phyloP scores from a whole-genome alignment of 1,140 invertebrate genomes.

The Saccostrea echinata region DNA sequence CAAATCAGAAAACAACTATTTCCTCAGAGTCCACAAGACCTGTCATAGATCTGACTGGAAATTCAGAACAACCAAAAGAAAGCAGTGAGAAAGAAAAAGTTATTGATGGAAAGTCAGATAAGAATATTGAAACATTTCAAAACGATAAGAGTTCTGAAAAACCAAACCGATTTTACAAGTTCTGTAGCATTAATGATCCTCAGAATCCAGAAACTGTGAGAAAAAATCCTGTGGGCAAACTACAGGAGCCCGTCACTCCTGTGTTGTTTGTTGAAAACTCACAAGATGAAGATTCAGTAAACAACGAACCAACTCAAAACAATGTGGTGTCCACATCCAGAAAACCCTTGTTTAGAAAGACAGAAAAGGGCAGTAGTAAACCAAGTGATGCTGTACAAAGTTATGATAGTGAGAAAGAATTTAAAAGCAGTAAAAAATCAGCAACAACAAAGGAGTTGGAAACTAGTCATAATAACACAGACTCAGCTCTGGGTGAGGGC shows the following conservation, averaged over 20 bases:
- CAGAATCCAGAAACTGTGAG: not conserved
- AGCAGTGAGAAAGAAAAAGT: not conserved
- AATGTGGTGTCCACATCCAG: not conserved
- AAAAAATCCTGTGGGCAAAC: not conserved
- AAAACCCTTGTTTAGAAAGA: constrained; percentile 33
- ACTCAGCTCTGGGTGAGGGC: not conserved
- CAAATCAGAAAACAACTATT: not conserved
- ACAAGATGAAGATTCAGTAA: not conserved
- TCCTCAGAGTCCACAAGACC: not conserved
- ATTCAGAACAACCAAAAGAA: not conserved
- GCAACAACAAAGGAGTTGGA: not conserved
- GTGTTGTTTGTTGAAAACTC: constrained; percentile 10
- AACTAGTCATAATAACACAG: not conserved
- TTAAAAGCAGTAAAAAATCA: not conserved
- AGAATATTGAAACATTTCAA: not conserved
- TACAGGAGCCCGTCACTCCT: not conserved
- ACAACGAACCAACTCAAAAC: not conserved
- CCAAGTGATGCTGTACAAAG: not conserved
- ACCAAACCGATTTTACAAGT: not conserved
- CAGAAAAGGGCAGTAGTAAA: not conserved
- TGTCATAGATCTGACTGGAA: constrained; percentile 1
- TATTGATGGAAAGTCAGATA: not conserved
- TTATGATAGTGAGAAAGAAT: constrained; percentile 22
- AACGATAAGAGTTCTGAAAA: not conserved
- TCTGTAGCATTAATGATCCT: constrained; percentile 7